Evolutionary conservation across 2,888 invertebrate genomes (phyloP).

Genomic region (Sminthurinus aureus): DNA sequence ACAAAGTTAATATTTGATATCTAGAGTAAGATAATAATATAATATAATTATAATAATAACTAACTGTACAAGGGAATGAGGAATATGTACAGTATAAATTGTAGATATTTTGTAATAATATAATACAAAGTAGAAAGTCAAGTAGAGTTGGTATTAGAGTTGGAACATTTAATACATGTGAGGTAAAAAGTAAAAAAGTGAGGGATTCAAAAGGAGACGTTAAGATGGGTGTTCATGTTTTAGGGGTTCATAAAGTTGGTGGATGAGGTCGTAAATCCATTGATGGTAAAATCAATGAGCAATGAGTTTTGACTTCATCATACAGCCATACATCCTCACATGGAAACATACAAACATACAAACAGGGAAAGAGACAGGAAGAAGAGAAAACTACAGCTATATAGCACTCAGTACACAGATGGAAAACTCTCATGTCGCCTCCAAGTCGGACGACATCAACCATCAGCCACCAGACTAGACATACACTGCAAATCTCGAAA

Average conservation of each 20-base stretch:
- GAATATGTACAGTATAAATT: no score
- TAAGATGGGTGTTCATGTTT: slow-evolving; percentile 35
- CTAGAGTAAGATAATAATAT: no score
- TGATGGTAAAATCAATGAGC: slow-evolving; percentile 36
- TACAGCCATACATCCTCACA: neutral
- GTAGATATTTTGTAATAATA: no score
- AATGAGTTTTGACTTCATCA: neutral
- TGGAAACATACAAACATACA: slow-evolving; percentile 8
- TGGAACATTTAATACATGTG: neutral
- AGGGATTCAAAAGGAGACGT: slow-evolving; percentile 21
- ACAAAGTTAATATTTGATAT: no score
- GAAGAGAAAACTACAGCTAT: neutral
- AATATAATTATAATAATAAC: no score
- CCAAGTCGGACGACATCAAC: neutral
- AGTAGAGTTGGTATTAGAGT: no score
- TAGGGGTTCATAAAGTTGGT: slow-evolving; percentile 27
- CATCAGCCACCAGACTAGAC: no score
- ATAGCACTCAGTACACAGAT: no score
- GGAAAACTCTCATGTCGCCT: neutral
- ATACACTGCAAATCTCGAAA: no score
- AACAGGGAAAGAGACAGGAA: neutral
- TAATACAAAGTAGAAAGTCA: no score
- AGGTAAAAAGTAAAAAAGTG: slow-evolving; percentile 22
- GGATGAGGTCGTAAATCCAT: slow-evolving; percentile 30
- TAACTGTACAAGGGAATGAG: no score